Percentiles rank a stretch among this genome's conserved stretches.
phyloP scores from a whole-genome alignment of 2,113 vertebrate species.

The Empidonax alnorum region DNA sequence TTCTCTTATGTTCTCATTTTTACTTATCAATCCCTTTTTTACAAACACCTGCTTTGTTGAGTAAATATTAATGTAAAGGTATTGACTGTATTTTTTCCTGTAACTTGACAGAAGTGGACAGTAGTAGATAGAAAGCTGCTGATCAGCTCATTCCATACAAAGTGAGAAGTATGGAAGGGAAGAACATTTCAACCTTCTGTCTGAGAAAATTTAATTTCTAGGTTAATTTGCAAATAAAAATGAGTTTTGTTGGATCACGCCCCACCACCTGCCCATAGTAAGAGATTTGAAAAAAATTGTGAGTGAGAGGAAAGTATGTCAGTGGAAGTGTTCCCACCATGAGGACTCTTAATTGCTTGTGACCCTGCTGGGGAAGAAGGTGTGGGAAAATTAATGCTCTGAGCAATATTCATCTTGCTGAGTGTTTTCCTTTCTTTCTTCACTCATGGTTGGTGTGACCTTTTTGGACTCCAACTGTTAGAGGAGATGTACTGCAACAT shows the following conservation, averaged over 20 bases:
- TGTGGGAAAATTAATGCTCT: slow-evolving; percentile 41
- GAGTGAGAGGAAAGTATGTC: background rate
- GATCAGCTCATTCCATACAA: background rate
- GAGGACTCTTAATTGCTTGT: slow-evolving; percentile 41
- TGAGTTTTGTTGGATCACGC: background rate
- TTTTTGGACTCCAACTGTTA: slow-evolving; percentile 45
- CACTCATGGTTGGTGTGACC: slow-evolving; percentile 17
- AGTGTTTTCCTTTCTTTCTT: slow-evolving; percentile 38
- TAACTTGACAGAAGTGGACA: background rate
- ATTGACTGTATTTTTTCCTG: background rate
- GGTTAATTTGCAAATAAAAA: background rate
- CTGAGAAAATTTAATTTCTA: background rate
- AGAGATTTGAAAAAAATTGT: background rate
- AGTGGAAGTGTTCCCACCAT: background rate
- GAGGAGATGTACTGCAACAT: slow-evolving; percentile 42
- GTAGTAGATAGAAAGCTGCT: background rate
- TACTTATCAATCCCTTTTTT: background rate
- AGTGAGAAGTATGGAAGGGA: background rate
- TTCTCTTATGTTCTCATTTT: background rate
- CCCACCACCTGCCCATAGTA: background rate
- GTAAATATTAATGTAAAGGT: background rate
- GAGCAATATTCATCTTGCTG: slow-evolving; percentile 55
- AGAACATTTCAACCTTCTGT: background rate
- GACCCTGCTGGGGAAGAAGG: slow-evolving; percentile 46
- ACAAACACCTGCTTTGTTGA: background rate